phyloP scores from a whole-genome alignment of 2,888 invertebrate species.

The Dasypogon diadema region DNA sequence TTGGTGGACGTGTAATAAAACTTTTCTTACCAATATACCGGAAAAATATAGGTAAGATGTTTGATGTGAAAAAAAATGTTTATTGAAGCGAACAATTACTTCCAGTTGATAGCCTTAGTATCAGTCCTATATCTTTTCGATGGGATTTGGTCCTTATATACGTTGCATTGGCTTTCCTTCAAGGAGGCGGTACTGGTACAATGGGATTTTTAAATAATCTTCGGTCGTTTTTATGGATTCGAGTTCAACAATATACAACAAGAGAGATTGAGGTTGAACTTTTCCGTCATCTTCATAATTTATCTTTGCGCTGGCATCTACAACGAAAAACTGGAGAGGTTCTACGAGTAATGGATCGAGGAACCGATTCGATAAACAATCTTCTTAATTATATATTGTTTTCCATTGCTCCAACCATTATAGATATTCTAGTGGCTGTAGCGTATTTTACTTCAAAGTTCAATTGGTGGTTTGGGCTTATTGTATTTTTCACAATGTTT shows the following conservation, averaged over 20 bases:
- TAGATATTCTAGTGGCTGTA: conserved; percentile 93
- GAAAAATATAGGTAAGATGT: conserved; percentile 84
- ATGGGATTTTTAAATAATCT: conserved; percentile 95
- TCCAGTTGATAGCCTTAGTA: conserved; percentile 84
- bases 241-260: conserved; percentile 95
- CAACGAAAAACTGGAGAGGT: conserved; percentile 97
- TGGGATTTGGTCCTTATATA: conserved; percentile 93
- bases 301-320: conserved; percentile 96
- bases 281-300: conserved; percentile 87
- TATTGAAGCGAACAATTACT: neutral
- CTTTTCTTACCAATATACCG: conserved; percentile 93
- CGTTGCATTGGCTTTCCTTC: conserved; percentile 89
- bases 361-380: conserved; percentile 96
- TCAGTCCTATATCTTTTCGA: conserved; percentile 74
- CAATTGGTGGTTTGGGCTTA: conserved; percentile 94
- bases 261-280: conserved; percentile 90
- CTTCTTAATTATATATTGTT: conserved; percentile 92
- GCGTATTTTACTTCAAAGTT: conserved; percentile 88
- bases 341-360: conserved; percentile 94
- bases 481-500: conserved; percentile 93
- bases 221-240: conserved; percentile 93
- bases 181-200: conserved; percentile 93
- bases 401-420: conserved; percentile 91
- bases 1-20: conserved; percentile 87
- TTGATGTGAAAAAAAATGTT: neutral